Evolutionary conservation across 2,797 vertebrate genomes (phyloP), one percentile per base, ranked within the genome.

Genomic region (Schizopygopsis malacanthus): DNA sequence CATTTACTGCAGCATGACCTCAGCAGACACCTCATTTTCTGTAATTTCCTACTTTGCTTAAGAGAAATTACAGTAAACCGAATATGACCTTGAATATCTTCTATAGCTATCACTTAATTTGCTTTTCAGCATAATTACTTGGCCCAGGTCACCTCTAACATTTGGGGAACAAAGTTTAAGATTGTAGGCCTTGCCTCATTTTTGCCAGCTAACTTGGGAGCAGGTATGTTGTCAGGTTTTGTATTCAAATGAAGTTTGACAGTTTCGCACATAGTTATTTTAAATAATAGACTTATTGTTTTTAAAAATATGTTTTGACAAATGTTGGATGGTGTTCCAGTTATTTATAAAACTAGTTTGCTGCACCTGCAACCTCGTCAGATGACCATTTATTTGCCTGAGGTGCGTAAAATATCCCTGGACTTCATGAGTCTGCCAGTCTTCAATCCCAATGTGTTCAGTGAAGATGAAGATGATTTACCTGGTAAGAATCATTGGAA

Each of bases 141-240:
- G 92, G 98, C 98, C 97, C 98, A 99, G 96, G 98, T 99, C 92
- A 99, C 98, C 77, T 99, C 98, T 87, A 99, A 99, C 93, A 99
- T 99, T 93, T 99, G 98, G 98, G 98, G 98, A 94, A 99, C 98
- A 88, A 99, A 99, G 94, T 99, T 99, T 93, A 99, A 99, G 96
- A 99, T 99, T 86, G 98, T 99, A 89, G 98, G 98, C 61, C 96
- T 99, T 91, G 98, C 98, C 85, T 94, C 97, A 81, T 99, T 99
- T 92, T 96, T 99, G 92, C 98, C 98, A 90, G 97, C 97, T 90
- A 99, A 98, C 93, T 97, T 99, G 77, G 98, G 98, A 92, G 98
- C 98, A 97, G 98, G 98, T 99, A 97, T 20, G 67, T 71, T 25
- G 22, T 37, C 20, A n/a, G 20, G 4, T 72, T 52, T 78, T 56